Conservation (phyloP, 92 coral and sea anemone species). For the Paramuricea clavata region DNA sequence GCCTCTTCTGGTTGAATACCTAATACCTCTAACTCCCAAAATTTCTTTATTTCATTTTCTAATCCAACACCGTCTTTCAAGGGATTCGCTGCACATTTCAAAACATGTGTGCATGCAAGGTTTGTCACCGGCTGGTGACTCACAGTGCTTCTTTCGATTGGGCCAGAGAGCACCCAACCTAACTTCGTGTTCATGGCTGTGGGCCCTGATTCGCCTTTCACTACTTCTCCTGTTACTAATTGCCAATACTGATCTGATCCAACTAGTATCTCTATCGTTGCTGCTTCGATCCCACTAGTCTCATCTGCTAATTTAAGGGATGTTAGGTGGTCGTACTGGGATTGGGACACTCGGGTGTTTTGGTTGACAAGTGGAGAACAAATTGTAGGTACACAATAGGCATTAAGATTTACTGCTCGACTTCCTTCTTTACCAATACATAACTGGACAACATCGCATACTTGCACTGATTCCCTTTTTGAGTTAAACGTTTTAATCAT, state of each 20-base stretch:
- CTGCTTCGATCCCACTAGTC: background rate
- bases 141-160: too few species aligned
- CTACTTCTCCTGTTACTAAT: too few species aligned
- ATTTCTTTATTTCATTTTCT: too few species aligned
- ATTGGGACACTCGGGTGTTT: background rate
- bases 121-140: too few species aligned
- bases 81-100: slow-evolving; percentile 40
- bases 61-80: too few species aligned
- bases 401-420: background rate
- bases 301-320: slow-evolving; percentile 8
- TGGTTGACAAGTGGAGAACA: background rate
- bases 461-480: background rate
- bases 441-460: slow-evolving; percentile 6
- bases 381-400: background rate
- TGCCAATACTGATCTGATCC: too few species aligned
- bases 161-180: too few species aligned
- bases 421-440: background rate
- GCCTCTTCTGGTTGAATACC: slow-evolving; percentile 9
- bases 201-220: too few species aligned
- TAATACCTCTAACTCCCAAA: slow-evolving; percentile 29
- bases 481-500: background rate
- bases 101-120: slow-evolving; percentile 8
- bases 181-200: too few species aligned
- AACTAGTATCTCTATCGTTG: too few species aligned
- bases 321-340: slow-evolving; percentile 1